Conservation (phyloP, 2,888 invertebrate genomes). For the Linnaemya vulpina region DNA sequence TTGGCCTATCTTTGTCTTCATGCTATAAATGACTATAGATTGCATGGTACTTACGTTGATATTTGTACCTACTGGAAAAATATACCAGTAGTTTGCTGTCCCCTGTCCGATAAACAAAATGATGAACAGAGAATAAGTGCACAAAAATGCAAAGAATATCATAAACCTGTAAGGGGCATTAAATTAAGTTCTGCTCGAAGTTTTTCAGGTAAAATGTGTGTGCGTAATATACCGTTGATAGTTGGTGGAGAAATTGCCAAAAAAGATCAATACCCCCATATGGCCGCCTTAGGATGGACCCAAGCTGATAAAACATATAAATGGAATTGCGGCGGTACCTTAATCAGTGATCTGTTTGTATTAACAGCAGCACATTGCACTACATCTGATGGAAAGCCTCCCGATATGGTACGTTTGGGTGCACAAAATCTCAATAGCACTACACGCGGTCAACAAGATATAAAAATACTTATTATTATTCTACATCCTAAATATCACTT, state of each 20-base stretch:
- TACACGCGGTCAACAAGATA: constrained; percentile 82
- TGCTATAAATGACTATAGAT: constrained; percentile 79
- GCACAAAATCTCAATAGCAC: constrained; percentile 83
- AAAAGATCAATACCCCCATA: constrained; percentile 85
- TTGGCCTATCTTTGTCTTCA: constrained; percentile 80
- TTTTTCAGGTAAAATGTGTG: constrained; percentile 79
- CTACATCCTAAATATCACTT: constrained; percentile 84
- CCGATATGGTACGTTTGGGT: constrained; percentile 84
- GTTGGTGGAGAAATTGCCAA: constrained; percentile 84
- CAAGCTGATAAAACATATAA: constrained; percentile 75
- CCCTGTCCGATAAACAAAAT: constrained; percentile 78
- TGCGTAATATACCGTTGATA: constrained; percentile 83
- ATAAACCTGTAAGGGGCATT: constrained; percentile 78
- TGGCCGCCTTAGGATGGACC: constrained; percentile 83
- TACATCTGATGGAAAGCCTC: constrained; percentile 82
- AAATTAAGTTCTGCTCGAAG: constrained; percentile 73
- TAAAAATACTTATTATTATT: constrained; percentile 82
- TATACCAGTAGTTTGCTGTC: constrained; percentile 82
- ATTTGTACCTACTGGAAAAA: constrained; percentile 76
- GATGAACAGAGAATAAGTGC: constrained; percentile 79
- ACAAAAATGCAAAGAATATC: constrained; percentile 84
- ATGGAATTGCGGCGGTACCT: constrained; percentile 81
- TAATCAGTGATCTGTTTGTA: constrained; percentile 77
- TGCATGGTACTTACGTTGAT: constrained; percentile 79
- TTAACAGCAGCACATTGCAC: constrained; percentile 81